phyloP scores from a whole-genome alignment of 2,113 vertebrate species.

The Brachyistius frenatus region DNA sequence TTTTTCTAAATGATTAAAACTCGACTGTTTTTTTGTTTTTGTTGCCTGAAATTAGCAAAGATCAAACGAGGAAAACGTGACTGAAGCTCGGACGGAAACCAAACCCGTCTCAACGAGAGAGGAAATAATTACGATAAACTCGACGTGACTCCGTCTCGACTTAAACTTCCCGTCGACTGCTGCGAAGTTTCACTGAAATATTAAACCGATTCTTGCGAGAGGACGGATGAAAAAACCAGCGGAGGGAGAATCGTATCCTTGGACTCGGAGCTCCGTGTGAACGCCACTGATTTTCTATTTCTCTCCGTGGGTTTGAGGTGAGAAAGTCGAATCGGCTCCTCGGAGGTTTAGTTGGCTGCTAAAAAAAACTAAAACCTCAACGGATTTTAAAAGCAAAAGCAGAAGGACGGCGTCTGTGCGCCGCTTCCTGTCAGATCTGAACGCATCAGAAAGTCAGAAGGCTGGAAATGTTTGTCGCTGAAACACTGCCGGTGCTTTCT shows the following conservation, averaged over 20 bases:
- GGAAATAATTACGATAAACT: too few relatives aligned
- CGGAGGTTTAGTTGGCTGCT: too few relatives aligned
- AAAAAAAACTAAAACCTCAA: too few relatives aligned
- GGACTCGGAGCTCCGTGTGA: too few relatives aligned
- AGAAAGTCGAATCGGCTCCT: too few relatives aligned
- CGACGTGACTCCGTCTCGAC: not conserved
- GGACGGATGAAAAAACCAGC: not conserved
- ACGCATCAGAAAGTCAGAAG: not conserved
- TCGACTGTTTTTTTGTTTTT: too few relatives aligned
- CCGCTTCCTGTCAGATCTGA: not conserved
- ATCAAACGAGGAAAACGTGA: too few relatives aligned
- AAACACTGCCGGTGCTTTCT: constrained; percentile 6
- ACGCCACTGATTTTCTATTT: not conserved
- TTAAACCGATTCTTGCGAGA: not conserved
- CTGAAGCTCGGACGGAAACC: not conserved
- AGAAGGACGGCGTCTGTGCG: too few relatives aligned
- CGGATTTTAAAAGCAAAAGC: too few relatives aligned
- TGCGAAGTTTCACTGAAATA: not conserved
- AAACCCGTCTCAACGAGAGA: not conserved
- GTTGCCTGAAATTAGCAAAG: too few relatives aligned
- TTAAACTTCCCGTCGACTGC: not conserved
- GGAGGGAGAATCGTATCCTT: not conserved
- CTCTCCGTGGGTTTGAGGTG: too few relatives aligned
- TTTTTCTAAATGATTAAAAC: too few relatives aligned
- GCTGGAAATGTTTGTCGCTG: not conserved